A percentile compares a stretch with the other conserved stretches of the same genome.
phyloP scores from a whole-genome alignment of 1,140 invertebrate genomes.

The Planococcus citri region DNA sequence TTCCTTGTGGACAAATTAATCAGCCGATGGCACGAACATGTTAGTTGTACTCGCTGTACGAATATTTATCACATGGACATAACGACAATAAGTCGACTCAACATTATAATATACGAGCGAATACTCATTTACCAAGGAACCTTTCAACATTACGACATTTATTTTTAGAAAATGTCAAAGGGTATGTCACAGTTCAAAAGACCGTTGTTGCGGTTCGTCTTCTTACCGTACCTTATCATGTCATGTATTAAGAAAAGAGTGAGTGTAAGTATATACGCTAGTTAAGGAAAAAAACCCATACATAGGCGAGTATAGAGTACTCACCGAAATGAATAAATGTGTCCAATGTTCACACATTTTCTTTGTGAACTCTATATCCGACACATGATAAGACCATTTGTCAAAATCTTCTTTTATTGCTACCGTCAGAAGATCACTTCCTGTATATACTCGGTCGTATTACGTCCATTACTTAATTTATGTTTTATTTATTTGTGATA shows the following conservation, averaged over 20 bases:
- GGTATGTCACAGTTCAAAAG: neutral
- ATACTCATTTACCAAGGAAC: too few relatives aligned
- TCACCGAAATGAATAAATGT: neutral
- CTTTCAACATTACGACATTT: neutral
- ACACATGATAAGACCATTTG: conserved; percentile 3
- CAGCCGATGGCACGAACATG: too few relatives aligned
- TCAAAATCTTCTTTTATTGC: neutral
- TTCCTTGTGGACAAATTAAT: too few relatives aligned
- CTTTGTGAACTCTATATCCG: neutral
- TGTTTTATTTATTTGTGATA: conserved; percentile 18
- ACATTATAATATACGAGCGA: too few relatives aligned
- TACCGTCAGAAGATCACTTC: neutral
- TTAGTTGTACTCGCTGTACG: too few relatives aligned
- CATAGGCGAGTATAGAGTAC: too few relatives aligned
- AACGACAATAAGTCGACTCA: too few relatives aligned
- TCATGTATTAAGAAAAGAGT: neutral
- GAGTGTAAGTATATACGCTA: neutral
- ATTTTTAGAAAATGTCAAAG: neutral
- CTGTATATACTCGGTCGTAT: neutral
- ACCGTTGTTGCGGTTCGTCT: neutral
- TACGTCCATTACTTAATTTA: conserved; percentile 4
- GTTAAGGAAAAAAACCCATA: too few relatives aligned
- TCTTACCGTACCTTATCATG: neutral
- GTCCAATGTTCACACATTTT: neutral
- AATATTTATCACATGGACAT: too few relatives aligned